phyloP scores from a whole-genome alignment of 2,113 vertebrate species.

The Abramis brama region DNA sequence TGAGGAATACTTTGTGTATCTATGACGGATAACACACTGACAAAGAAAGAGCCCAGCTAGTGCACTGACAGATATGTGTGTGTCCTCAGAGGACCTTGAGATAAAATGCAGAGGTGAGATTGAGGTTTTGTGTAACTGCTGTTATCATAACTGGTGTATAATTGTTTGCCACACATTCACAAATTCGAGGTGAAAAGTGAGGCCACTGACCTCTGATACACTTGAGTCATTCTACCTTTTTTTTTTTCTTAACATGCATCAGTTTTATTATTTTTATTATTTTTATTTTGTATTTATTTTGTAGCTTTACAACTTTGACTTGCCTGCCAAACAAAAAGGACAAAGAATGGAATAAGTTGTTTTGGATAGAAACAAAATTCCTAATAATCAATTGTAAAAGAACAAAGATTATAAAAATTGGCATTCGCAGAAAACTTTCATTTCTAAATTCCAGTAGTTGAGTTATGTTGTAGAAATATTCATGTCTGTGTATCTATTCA shows the following conservation, averaged over 20 bases:
- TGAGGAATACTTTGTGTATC: conserved; percentile 36
- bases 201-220: conserved; percentile 12
- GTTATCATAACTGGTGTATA: conserved; percentile 15
- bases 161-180: conserved; percentile 20
- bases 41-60: conserved; percentile 5
- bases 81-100: conserved; percentile 58
- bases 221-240: not conserved
- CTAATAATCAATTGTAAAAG: not conserved
- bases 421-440: not conserved
- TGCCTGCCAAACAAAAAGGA: conserved; percentile 17
- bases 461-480: conserved; percentile 15
- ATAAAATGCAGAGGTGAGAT: conserved; percentile 37
- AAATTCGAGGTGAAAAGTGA: conserved; percentile 28
- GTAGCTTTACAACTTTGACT: conserved; percentile 1
- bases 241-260: too few species aligned
- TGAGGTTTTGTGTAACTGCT: conserved; percentile 18
- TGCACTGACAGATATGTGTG: conserved; percentile 10
- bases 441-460: conserved; percentile 12
- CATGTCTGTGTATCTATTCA: conserved; percentile 7
- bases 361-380: conserved; percentile 5
- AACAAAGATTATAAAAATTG: conserved; percentile 1
- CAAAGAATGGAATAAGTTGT: not conserved
- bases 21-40: conserved; percentile 24
- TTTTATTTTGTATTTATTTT: not conserved
- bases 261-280: not conserved